Base-by-base conservation (phyloP, 2,888 invertebrate species). In the Scaeva pyrastri region DNA sequence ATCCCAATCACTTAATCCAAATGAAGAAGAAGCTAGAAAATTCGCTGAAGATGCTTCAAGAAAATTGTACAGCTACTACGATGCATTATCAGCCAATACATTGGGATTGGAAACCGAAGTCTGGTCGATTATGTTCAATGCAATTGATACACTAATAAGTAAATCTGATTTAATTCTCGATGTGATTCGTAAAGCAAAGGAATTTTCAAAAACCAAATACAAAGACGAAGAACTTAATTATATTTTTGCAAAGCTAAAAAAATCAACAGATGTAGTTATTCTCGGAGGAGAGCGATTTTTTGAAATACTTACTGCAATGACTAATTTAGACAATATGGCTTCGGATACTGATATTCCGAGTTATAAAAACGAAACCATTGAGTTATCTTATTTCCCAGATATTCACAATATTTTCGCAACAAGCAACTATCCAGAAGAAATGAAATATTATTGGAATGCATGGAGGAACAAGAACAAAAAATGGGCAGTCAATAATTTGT, bases 341-440 rank as follows among this genome's bases (percentile, higher is more conserved):
- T 0, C 36, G 39, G 66, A 68, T 21, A 10, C n/a, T 10, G 50
- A 68, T 16, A 68, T 68, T 21, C 0, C 1, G 1, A 21, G 19
- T 12, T 68, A 50, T n/a, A 21, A 23, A 31, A 68, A 68, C 10
- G 3, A 50, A 23, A 68, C 5, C 11, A 14, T 36, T 39, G 19
- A 90, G 0, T 52, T 91, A 58, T 89, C 91, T n/a, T 92, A 89
- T 41, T 89, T 89, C 45, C 92, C 92, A 4, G 90, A 88, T 78
- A 50, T 88, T 68, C 45, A 70, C 4, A 64, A 73, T 1, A 73
- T 88, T 12, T 26, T 86, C n/a, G 71, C 36, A 36, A 48, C 41
- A 12, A 80, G 60, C 16, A 60, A 45, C 19, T 70, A 88, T 77
- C 70, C 82, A 0, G 66, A 78, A 36, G 88, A 87, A 45, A 16